These are phyloP conservation scores for Rostratula benghalensis DNA, from an alignment of 2,113 vertebrate genomes.

Conservation along the genomic window DNA sequence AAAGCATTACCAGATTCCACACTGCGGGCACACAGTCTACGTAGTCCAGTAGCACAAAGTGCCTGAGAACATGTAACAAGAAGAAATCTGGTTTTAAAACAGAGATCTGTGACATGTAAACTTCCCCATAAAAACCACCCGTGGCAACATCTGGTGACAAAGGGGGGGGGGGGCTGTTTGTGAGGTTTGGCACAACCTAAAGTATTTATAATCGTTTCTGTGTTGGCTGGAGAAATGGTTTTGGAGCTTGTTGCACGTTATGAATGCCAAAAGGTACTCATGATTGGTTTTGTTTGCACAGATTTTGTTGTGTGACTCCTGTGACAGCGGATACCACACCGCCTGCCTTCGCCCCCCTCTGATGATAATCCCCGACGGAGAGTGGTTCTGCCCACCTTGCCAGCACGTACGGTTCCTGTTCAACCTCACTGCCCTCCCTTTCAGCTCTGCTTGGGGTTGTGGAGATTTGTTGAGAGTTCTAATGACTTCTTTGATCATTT, in stretches of 20 bases:
- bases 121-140: neutral
- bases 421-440: neutral
- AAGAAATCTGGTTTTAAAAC: neutral
- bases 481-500: neutral
- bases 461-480: neutral
- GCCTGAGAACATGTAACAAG: neutral
- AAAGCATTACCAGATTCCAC: neutral
- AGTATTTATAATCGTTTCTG: neutral
- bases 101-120: neutral
- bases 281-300: constrained; percentile 58
- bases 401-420: constrained; percentile 83
- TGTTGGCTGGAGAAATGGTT: neutral
- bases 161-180: no score
- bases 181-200: neutral
- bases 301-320: constrained; percentile 95
- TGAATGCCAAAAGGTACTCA: neutral
- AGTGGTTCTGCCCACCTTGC: constrained; percentile 98
- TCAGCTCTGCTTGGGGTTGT: neutral
- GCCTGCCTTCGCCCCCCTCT: constrained; percentile 94
- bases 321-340: constrained; percentile 94
- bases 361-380: constrained; percentile 96
- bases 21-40: neutral
- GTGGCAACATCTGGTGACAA: neutral
- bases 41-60: neutral
- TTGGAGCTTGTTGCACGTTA: neutral